Evolutionary conservation across 2,113 vertebrate species (phyloP).

Genomic region (Electrona antarctica): DNA sequence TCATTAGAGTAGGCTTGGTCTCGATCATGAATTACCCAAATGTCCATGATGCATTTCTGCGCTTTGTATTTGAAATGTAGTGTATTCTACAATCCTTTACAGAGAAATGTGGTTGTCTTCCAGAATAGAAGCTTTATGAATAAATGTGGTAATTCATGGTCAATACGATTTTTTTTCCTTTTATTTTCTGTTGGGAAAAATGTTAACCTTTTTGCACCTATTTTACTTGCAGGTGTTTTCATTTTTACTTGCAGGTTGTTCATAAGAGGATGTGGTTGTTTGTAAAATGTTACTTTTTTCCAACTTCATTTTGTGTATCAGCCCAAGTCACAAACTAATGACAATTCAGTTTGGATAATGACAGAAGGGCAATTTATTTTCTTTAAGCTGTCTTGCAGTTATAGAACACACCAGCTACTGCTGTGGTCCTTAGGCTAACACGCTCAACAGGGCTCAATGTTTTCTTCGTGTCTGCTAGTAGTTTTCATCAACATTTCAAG

Average conservation of each 20-base stretch:
- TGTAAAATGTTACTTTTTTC: constrained; percentile 41
- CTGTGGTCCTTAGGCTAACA: constrained; percentile 47
- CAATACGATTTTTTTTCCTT: constrained; percentile 4
- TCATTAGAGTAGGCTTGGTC: constrained; percentile 70
- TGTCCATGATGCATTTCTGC: constrained; percentile 54
- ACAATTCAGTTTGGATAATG: constrained; percentile 38
- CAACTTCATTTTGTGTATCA: constrained; percentile 37
- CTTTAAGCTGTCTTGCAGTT: constrained; percentile 43
- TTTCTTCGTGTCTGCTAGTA: constrained; percentile 67
- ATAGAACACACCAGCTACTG: constrained; percentile 37
- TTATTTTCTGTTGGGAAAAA: constrained; percentile 24
- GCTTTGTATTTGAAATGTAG: constrained; percentile 40
- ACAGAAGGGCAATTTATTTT: constrained; percentile 43
- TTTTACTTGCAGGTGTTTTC: constrained; percentile 48
- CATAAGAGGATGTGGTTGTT: constrained; percentile 36
- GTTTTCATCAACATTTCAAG: constrained; percentile 64
- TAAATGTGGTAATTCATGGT: constrained; percentile 32
- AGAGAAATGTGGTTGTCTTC: constrained; percentile 66
- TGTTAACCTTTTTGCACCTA: constrained; percentile 21
- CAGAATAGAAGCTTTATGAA: constrained; percentile 35
- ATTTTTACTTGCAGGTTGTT: constrained; percentile 36
- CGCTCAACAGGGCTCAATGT: constrained; percentile 58
- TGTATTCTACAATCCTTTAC: constrained; percentile 45
- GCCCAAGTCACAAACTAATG: constrained; percentile 36
- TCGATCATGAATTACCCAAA: constrained; percentile 51